Base-by-base conservation (phyloP, 2,113 vertebrate genomes). In the Myocastor coypus region DNA sequence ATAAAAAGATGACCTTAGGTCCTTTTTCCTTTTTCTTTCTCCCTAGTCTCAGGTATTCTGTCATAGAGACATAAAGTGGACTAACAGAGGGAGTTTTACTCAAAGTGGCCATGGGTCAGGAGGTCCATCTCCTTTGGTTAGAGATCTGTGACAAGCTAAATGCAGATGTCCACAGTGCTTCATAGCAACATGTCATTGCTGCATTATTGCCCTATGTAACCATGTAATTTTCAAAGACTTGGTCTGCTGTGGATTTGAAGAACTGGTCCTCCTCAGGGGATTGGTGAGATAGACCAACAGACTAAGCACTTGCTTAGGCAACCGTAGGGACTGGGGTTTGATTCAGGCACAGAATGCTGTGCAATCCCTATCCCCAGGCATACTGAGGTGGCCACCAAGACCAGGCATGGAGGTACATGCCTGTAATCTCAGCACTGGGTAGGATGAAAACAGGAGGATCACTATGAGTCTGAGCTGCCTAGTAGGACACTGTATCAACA, bases 181-280 rank as follows among this genome's bases (percentile, higher is more conserved):
- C 93, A 52, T 57, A 80, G 57, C 2, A 64, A 19, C 46, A 63
- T 90, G 57, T 59, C 20, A 40, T 82, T 59, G 40, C 69, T 32
- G 2, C 12, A 83, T 50, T 4, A 68, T 50, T 2, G 2, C 64
- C 85, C 59, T 11, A 34, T n/a, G 12, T 34, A 26, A 63, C 81
- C 80, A 87, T 87, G n/a, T 84, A 69, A 69, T 92, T 84, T 57
- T 92, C 32, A 40, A 61, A 84, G 37, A 84, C 26, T 66, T 64
- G 5, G 34, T 92, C 34, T 93, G 1, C n/a, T 22, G 4, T 66
- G 28, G 42, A 85, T 61, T 50, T 20, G 22, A 68, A 73, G 84
- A 87, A 73, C n/a, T 7, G 5, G 19, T 14, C 26, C 32, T 81
- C 90, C 13, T 77, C 7, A 57, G 55, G 17, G 55, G 55, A 5